phyloP scores from a whole-genome alignment of 2,797 vertebrate species.

The Hydrocynus forskahlii region DNA sequence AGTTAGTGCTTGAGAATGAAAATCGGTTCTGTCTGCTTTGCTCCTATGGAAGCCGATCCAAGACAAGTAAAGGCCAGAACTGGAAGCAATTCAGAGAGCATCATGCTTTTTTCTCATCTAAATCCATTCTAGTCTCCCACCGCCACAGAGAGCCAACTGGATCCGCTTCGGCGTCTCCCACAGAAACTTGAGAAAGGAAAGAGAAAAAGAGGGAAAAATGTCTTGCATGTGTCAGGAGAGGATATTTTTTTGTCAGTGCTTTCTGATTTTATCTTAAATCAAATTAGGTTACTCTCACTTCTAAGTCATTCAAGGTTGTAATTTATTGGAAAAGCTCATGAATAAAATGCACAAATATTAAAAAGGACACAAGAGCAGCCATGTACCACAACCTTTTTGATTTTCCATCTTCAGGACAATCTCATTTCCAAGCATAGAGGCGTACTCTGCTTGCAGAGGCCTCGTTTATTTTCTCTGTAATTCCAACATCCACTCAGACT shows the following conservation, averaged over 20 bases:
- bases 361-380: neutral
- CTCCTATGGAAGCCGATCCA: constrained; percentile 29
- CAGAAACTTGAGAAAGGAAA: constrained; percentile 59
- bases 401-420: neutral
- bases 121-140: constrained; percentile 36
- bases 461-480: constrained; percentile 45
- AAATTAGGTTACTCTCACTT: neutral
- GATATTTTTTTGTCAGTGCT: constrained; percentile 48
- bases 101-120: constrained; percentile 40
- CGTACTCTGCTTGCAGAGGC: neutral
- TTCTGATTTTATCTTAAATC: constrained; percentile 52
- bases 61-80: constrained; percentile 36
- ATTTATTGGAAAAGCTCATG: constrained; percentile 2
- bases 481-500: constrained; percentile 30
- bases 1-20: neutral
- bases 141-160: constrained; percentile 42
- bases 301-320: neutral
- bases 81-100: constrained; percentile 40
- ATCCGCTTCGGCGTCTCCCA: constrained; percentile 45
- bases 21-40: constrained; percentile 15
- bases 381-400: neutral
- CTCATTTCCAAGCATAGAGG: neutral
- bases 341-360: neutral
- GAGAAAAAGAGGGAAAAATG: constrained; percentile 53
- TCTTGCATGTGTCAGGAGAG: constrained; percentile 59